These are phyloP conservation scores for Denticeps clupeoides DNA, from an alignment of 2,797 vertebrate species.

Conservation along the genomic window DNA sequence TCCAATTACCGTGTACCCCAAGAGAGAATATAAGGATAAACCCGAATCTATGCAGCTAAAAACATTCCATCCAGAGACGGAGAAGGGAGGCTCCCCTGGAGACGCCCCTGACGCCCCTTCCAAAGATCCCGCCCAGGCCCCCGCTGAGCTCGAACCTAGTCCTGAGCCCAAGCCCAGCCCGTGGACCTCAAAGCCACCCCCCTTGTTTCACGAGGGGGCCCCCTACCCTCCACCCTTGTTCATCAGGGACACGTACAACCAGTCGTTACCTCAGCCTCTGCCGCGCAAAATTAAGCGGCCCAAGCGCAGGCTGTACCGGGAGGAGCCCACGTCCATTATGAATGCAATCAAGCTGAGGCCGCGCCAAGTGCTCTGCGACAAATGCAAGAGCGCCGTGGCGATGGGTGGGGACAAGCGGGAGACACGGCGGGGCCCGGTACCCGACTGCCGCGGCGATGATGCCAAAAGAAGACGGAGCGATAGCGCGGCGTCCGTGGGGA, in stretches of 20 bases:
- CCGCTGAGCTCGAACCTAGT: constrained; percentile 16
- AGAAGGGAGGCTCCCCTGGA: constrained; percentile 40
- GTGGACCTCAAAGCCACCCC: constrained; percentile 82
- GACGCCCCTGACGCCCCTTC: constrained; percentile 12
- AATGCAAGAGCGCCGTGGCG: constrained; percentile 83
- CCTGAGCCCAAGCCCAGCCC: constrained; percentile 37
- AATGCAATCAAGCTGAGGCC: constrained; percentile 93
- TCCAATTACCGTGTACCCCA: constrained; percentile 79
- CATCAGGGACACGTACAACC: constrained; percentile 99
- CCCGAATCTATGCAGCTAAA: constrained; percentile 72
- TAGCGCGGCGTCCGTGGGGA: constrained; percentile 61
- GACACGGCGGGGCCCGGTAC: constrained; percentile 65
- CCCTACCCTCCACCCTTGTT: constrained; percentile 94
- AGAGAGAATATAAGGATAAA: constrained; percentile 76
- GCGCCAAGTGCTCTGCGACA: constrained; percentile 92
- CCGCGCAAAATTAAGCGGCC: constrained; percentile 94
- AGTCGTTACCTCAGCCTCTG: constrained; percentile 94
- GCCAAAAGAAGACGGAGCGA: constrained; percentile 71
- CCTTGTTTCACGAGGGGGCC: constrained; percentile 91
- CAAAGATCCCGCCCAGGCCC: constrained; percentile 20
- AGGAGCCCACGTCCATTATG: constrained; percentile 96
- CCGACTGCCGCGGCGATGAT: constrained; percentile 74
- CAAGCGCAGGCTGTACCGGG: constrained; percentile 87
- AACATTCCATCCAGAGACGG: constrained; percentile 60
- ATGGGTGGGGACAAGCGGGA: constrained; percentile 72